Evolutionary conservation across 2,113 vertebrate species (phyloP), one percentile per base, ranked within the genome.

Genomic region (Erythrocercus mccallii): DNA sequence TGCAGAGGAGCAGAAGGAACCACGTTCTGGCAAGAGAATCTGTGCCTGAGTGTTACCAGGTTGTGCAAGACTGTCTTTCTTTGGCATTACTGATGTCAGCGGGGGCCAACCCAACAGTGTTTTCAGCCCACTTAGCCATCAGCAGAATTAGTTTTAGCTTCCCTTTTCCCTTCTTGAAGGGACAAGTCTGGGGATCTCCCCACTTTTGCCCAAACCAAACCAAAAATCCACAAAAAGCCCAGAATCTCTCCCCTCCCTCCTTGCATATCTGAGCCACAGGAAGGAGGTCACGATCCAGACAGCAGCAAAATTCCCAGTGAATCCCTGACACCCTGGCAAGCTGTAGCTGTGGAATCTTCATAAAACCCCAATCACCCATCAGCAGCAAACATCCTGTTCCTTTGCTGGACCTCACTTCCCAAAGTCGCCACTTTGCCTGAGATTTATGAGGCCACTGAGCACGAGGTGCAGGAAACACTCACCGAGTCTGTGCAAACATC

Each of bases 401-500:
- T 89, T 5, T 48, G 33, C 50, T 33, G 27, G 28, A 33, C 28
- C 57, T 80, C 45, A 17, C 15, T 79, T 78, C 50, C 61, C 57
- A n/a, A 15, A 61, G 42, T 2, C 38, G 35, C 33, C 16, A 10
- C 10, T 47, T 3, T 4, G 14, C 35, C 35, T 1, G 33, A 44
- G 27, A 12, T 40, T 37, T 60, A 21, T 6, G 27, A 10, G 61
- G 33, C 7, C n/a, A 60, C 33, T 10, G 48, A 44, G 80, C 53
- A 57, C 0, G 2, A 35, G 28, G 37, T 37, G 54, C 21, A 53
- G 58, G 60, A 64, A 86, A 54, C 42, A 91, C 98, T 97, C 96
- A 99, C 99, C 90, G 23, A 97, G 96, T 99, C 98, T 89, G 98
- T 98, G 58, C 98, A 98, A 95, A 98, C 96, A 35, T 97, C 98